Base-by-base conservation (phyloP, 2,888 invertebrate genomes). In the Cephus pygmeus region DNA sequence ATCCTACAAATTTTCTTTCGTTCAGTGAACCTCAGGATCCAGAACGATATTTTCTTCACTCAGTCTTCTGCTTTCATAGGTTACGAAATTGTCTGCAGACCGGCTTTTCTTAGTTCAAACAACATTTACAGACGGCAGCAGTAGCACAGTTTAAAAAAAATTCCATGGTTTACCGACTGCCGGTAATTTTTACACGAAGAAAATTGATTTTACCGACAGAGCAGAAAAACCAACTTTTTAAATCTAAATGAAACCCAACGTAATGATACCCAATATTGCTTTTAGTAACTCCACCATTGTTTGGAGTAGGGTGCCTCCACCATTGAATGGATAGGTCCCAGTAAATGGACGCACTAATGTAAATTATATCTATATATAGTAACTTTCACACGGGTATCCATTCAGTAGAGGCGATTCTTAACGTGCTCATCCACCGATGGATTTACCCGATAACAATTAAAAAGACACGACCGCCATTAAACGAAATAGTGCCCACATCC, bases 41-140 rank as follows among this genome's bases (percentile, higher is more conserved):
- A 11, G 75, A 75, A 68, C 56, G 30, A 73, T 74, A 35, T 35
- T 75, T 56, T 33, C n/a, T 78, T 40, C 79, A 75, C 69, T 76
- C 75, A 76, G 77, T 81, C 83, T 82, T 82, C 81, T 85, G 84
- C 83, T 85, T 84, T 86, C 81, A 84, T 86, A 88, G 87, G 88
- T 88, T 88, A 88, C 85, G 85, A 84, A 84, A 84, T 83, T 80
- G 81, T 73, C 79, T 75, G 73, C 76, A 79, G 80, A 79, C 82
- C 69, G 76, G 77, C 34, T 40, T 73, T 33, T 34, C 23, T 36
- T 6, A 35, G 69, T 68, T 74, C 31, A 11, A 76, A 12, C 34
- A 40, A 15, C 23, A n/a, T 76, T 76, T 56, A 35, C 33, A 69
- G 34, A 12, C 1, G 73, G 33, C 40, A 73, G n/a, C 69, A 73